Base-by-base conservation (phyloP, 2,113 vertebrate genomes). In the Entomyzon cyanotis region DNA sequence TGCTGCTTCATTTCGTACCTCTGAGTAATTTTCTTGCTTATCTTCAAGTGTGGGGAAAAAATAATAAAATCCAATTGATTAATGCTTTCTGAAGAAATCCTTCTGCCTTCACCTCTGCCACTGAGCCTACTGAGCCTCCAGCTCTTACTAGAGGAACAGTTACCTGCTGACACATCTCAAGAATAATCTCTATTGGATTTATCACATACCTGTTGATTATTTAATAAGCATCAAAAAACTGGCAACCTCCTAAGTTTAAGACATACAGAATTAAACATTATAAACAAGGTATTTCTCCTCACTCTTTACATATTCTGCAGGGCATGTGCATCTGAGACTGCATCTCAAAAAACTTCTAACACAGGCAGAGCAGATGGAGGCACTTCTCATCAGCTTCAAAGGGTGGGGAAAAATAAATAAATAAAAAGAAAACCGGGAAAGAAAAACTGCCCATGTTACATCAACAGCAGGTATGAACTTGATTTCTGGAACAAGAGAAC, bases 391-490 rank as follows among this genome's bases (percentile, higher is more conserved):
- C 30, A 49, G 55, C 78, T 90, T 62, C 55, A 77, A 92, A 86
- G 23, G 25, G 9, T 16, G 39, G 59, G 12, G 5, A 3, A 17
- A 18, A 7, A 35, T 17, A 50, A 52, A 33, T 46, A 42, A 69
- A 64, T 14, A 52, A 63, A 42, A 75, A 65, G n/a, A 87, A 86
- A 91, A 42, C 23, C 1, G 0, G 50, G 30, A 71, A 71, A 83
- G 33, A 67, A 93, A 75, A 70, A 68, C 62, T 62, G 50, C 52
- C 73, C 67, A 18, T 16, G n/a, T 95, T 97, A 96, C 95, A 96
- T 87, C 94, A 97, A 63, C 86, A 39, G 96, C 98, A 98, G 97
- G 98, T 96, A 96, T 22, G 49, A 96, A 97, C 98, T 97, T 98
- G 98, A 96, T 87, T 95, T 92, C 77, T 85, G 88, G 84, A 96